Evolutionary conservation across 1,140 invertebrate genomes (phyloP).

Genomic region (Epicauta chinensis): DNA sequence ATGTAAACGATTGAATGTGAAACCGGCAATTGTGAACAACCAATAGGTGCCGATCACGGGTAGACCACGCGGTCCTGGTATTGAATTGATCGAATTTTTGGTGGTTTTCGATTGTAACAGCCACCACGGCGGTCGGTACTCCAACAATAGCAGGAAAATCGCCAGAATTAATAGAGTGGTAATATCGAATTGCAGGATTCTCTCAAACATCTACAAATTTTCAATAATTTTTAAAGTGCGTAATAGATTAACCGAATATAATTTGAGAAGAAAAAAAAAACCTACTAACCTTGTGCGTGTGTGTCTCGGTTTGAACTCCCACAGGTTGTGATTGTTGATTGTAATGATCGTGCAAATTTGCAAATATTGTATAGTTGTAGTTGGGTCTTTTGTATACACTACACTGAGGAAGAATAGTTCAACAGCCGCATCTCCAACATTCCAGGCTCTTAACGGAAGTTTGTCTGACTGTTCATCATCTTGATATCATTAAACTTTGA

Average conservation of each 20-base stretch:
- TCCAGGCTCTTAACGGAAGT: conserved; percentile 18
- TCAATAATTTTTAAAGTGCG: no score
- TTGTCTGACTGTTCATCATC: conserved; percentile 9
- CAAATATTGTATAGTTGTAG: conserved; percentile 1
- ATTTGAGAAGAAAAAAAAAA: no score
- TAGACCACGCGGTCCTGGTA: conserved; percentile 69
- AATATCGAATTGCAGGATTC: conserved; percentile 16
- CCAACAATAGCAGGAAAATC: conserved; percentile 26
- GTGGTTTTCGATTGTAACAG: conserved; percentile 8
- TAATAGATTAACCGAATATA: no score
- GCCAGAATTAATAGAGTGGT: conserved; percentile 13
- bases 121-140: conserved; percentile 29
- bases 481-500: conserved; percentile 1
- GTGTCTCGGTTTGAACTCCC: no score
- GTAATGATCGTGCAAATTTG: no score
- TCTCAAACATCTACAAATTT: conserved; percentile 25
- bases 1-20: conserved; percentile 68
- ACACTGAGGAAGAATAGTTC: conserved; percentile 17
- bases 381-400: conserved; percentile 16
- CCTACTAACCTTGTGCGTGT: no score
- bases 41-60: conserved; percentile 76
- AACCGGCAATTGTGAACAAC: conserved; percentile 63
- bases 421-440: conserved; percentile 20
- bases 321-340: no score
- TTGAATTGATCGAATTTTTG: conserved; percentile 26